Base-by-base conservation (phyloP, 2,113 vertebrate species). In the Malurus cyaneus region DNA sequence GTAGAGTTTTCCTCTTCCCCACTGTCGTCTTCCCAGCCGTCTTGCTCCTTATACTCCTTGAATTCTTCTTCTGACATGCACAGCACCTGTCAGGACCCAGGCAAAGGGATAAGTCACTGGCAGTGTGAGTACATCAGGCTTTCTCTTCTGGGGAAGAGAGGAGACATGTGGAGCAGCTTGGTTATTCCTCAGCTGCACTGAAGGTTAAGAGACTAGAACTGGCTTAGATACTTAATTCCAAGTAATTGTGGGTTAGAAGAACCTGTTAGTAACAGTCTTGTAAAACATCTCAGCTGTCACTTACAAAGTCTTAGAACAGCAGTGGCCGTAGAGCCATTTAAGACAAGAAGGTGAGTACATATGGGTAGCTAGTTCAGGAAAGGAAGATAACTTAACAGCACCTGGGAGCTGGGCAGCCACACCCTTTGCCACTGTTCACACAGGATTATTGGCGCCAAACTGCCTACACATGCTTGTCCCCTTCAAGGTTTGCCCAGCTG, bases 51-150 rank as follows among this genome's bases (percentile, higher is more conserved):
- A 53, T 98, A 98, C 15, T 98, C 98, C 53, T 94, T 96, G 95
- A 99, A 98, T 86, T 99, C 98, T 18, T 98, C 98, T 42, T 95
- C 74, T 14, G 98, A 96, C 99, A 99, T 99, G 91, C 97, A 98
- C 31, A 99, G 93, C 67, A 99, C 98, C 99, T 99, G 88, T 13
- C 93, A 53, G 14, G 54, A 93, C 80, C 29, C 91, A 89, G 8
- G 29, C 57, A 80, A 42, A 77, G 44, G 19, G 23, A 13, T 21
- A 34, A 28, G 53, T 89, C 39, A 79, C 5, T 6, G 62, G 28
- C 50, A 56, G 19, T 2, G 18, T 7, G 21, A 56, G 39, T 5
- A 25, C 14, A 14, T 34, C 4, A 5, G 61, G 42, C 18, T 44
- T 66, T 18, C 34, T 65, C 9, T 39, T 50, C 47, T 14, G 3